Evolutionary conservation across 2,113 vertebrate genomes (phyloP).

Genomic region (Martes martes): DNA sequence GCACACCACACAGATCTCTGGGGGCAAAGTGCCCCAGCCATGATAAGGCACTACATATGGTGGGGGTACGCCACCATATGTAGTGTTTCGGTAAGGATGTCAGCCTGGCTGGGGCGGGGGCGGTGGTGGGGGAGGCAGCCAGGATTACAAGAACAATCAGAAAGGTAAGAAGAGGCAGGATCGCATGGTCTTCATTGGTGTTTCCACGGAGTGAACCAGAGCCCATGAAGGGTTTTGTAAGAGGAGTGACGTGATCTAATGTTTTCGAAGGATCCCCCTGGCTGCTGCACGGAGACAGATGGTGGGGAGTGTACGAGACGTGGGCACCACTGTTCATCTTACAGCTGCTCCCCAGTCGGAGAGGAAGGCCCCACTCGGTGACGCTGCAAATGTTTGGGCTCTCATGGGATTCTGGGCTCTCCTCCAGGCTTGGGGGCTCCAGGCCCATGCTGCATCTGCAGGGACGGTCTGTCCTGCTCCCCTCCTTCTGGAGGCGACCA

Average conservation of each 20-base stretch:
- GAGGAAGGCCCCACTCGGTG: neutral
- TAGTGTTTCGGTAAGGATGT: neutral
- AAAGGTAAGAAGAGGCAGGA: neutral
- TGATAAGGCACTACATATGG: neutral
- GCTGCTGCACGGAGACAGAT: neutral
- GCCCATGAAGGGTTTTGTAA: neutral
- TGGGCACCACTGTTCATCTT: neutral
- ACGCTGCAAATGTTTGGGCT: neutral
- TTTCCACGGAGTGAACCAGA: neutral
- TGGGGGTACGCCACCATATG: too few relatives aligned
- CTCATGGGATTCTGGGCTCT: neutral
- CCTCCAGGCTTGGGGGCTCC: neutral
- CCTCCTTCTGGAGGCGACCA: neutral
- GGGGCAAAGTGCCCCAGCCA: neutral
- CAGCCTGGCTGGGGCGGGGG: neutral
- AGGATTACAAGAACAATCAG: neutral
- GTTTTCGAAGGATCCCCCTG: neutral
- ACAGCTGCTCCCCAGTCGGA: neutral
- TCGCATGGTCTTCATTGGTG: accelerated
- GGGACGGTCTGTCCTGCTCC: neutral
- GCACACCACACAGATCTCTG: neutral
- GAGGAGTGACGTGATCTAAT: neutral
- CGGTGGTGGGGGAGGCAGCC: too few relatives aligned
- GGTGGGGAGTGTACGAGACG: neutral
- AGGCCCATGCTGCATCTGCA: neutral